Evolutionary conservation across 2,113 vertebrate genomes (phyloP).

Genomic region (Bufo gargarizans): DNA sequence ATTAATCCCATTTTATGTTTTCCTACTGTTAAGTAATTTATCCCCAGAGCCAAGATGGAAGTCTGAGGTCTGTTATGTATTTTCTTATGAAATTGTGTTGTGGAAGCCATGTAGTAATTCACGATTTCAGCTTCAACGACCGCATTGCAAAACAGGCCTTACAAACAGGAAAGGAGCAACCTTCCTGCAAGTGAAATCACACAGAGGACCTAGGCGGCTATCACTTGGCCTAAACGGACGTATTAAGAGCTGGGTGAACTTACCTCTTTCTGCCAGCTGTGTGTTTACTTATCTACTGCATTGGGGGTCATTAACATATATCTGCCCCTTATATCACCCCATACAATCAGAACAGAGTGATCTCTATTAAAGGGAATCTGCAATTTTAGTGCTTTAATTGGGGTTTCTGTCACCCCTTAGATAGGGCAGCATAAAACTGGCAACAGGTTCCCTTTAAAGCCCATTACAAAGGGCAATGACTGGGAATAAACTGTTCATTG

Average conservation of each 20-base stretch:
- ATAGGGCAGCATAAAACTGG: too few relatives aligned
- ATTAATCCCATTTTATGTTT: too few relatives aligned
- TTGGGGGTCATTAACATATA: too few relatives aligned
- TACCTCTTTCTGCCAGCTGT: not conserved
- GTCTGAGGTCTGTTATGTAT: not conserved
- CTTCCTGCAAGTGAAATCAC: slow-evolving; percentile 23
- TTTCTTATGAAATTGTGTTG: not conserved
- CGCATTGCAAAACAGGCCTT: slow-evolving; percentile 25
- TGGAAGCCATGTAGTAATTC: slow-evolving; percentile 20
- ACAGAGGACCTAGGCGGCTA: not conserved
- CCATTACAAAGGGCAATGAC: too few relatives aligned
- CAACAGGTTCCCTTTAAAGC: too few relatives aligned
- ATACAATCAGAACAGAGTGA: too few relatives aligned
- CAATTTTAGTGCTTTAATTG: too few relatives aligned
- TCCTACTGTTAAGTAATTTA: not conserved
- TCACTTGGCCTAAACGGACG: not conserved
- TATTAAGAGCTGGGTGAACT: not conserved
- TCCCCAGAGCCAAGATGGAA: too few relatives aligned
- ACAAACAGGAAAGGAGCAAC: slow-evolving; percentile 39
- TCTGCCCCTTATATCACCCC: too few relatives aligned
- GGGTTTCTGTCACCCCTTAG: too few relatives aligned
- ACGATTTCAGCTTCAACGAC: slow-evolving; percentile 10
- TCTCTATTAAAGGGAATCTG: too few relatives aligned
- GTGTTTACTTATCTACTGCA: not conserved
- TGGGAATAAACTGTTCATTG: too few relatives aligned